Evolutionary conservation across 2,797 vertebrate species (phyloP).

Genomic region (Eulemur mongoz): DNA sequence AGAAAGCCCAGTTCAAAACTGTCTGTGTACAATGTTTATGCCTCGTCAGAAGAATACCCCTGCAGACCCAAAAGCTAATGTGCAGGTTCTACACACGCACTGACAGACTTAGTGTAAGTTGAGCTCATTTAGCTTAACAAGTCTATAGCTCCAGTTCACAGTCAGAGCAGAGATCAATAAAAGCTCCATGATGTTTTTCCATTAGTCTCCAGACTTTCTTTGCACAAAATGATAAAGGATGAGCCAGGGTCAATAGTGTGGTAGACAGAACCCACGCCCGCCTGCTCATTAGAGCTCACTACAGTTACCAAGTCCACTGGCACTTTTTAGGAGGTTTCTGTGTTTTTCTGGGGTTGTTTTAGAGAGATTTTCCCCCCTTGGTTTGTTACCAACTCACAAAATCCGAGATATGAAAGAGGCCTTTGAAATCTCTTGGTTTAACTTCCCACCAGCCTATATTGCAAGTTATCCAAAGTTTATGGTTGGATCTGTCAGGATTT

Average conservation of each 20-base stretch:
- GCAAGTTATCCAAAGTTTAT: neutral
- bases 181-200: neutral
- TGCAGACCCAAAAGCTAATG: neutral
- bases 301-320: neutral
- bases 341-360: neutral
- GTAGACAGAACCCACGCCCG: neutral
- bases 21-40: neutral
- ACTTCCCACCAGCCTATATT: neutral
- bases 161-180: conserved; percentile 13
- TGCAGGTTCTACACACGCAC: neutral
- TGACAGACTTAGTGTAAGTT: neutral
- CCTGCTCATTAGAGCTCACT: neutral
- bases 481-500: neutral
- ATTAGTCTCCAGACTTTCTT: conserved; percentile 9
- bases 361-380: neutral
- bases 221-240: conserved; percentile 9
- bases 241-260: neutral
- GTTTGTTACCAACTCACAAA: neutral
- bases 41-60: neutral
- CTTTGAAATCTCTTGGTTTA: neutral
- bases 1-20: neutral
- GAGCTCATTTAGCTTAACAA: conserved; percentile 46
- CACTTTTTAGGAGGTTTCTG: neutral
- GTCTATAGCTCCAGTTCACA: neutral
- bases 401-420: neutral